Evolutionary conservation across 92 coral and sea anemone species (phyloP), one percentile per base, ranked within the genome.

Genomic region (Montipora capitata): DNA sequence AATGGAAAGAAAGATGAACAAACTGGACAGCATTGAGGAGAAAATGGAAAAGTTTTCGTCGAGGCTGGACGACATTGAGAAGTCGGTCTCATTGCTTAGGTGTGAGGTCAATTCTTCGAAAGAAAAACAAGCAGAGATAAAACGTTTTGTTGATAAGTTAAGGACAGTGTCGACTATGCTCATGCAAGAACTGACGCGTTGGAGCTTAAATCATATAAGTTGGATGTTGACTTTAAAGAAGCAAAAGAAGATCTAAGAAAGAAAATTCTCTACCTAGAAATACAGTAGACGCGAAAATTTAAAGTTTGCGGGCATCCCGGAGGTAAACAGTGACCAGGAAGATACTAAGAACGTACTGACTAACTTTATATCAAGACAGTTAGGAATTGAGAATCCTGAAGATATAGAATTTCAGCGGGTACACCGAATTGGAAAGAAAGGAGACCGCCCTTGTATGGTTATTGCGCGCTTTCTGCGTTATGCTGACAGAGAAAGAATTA

Each of bases 401-500:
- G 63, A 35, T 9, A 49, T 69, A 17, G 73, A 68, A 17, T 82
- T 82, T 49, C 70, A 82, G 49, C 74, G 40, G 40, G 17, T 69
- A 4, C 70, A 69, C 52, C 39, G 69, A 3, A 38, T 82, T 2
- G 87, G 78, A 20, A 70, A 70, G 77, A 82, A 69, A 40, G 18
- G 39, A 38, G 40, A 82, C 57, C 76, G 78, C 71, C 41, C 70
- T 20, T 72, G 78, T 51, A 63, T 75, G 48, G 40, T 82, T 68
- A 70, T 70, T 10, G 78, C 87, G 3, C 63, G 77, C 16, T 69
- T 81, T 69, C 67, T 81, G 16, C 39, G 75, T 2, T 81, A 44
- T 4, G 8, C 48, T 40, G 77, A 81, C 17, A 62, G 72, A 40
- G 86, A 65, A 45, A 44, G 44, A 64, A 18, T 81, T n/a, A 58